These are phyloP conservation scores for Halocynthia aurantium DNA, from an alignment of 23 tunicate species.

Conservation along the genomic window DNA sequence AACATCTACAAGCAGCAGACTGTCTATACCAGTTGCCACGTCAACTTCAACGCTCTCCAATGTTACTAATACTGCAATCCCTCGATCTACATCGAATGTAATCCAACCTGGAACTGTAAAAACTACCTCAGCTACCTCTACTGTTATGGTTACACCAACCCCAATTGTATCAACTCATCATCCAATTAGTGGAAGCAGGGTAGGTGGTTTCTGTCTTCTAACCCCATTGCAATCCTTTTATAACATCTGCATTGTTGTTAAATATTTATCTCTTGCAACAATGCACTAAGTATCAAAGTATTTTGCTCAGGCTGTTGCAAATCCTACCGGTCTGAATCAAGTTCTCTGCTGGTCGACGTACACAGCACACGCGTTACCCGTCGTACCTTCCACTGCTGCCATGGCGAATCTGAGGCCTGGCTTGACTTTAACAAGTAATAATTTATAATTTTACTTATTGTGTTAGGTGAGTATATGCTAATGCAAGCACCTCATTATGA, in stretches of 20 bases:
- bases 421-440: constrained; percentile 13
- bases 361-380: not conserved
- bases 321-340: not conserved
- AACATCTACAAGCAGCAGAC: constrained; percentile 7
- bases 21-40: constrained; percentile 13
- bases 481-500: too few relatives aligned
- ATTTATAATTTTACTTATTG: not conserved
- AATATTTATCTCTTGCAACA: too few relatives aligned
- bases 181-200: not conserved
- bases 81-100: too few relatives aligned
- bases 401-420: constrained; percentile 1
- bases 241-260: too few relatives aligned
- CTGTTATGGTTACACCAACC: constrained; percentile 27
- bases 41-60: constrained; percentile 1
- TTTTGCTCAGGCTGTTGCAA: too few relatives aligned
- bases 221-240: too few relatives aligned
- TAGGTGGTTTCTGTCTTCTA: too few relatives aligned
- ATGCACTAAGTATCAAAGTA: too few relatives aligned
- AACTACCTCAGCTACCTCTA: constrained; percentile 18
- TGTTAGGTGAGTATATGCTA: too few relatives aligned
- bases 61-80: too few relatives aligned
- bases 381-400: not conserved
- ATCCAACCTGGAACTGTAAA: constrained; percentile 28
- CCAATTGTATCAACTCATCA: constrained; percentile 6
- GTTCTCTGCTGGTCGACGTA: constrained; percentile 3